These are phyloP conservation scores for Thymelicus lineola DNA, from an alignment of 2,888 invertebrate species.

Conservation along the genomic window DNA sequence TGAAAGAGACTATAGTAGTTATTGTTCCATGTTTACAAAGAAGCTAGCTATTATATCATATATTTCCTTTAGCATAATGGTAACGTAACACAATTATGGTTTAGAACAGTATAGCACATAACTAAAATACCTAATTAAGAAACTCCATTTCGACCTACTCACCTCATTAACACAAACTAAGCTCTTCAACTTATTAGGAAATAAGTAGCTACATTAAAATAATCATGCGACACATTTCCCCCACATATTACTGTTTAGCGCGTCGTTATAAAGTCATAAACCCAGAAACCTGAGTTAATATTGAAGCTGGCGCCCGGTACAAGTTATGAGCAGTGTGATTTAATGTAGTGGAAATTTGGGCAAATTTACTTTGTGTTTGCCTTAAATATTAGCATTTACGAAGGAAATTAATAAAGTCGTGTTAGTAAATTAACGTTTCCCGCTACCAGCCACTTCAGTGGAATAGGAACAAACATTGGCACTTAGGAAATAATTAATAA, in stretches of 20 bases:
- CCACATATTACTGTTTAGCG: slow-evolving; percentile 70
- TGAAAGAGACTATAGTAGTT: neutral
- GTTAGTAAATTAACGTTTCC: slow-evolving; percentile 2
- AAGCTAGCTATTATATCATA: too few relatives aligned
- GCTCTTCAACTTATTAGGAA: slow-evolving; percentile 31
- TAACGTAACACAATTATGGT: too few relatives aligned
- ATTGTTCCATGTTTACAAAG: too few relatives aligned
- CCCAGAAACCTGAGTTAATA: slow-evolving; percentile 68
- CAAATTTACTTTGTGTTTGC: slow-evolving; percentile 16
- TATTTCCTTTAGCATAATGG: too few relatives aligned
- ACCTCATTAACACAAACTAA: slow-evolving; percentile 18
- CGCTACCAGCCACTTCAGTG: neutral
- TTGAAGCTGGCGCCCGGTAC: slow-evolving; percentile 51
- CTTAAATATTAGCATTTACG: slow-evolving; percentile 16
- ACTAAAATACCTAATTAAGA: neutral
- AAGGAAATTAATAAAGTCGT: slow-evolving; percentile 22
- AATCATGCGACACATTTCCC: slow-evolving; percentile 50
- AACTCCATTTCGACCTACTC: neutral
- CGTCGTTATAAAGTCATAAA: slow-evolving; percentile 80
- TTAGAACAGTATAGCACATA: too few relatives aligned
- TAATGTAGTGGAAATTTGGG: slow-evolving; percentile 16
- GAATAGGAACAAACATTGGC: slow-evolving; percentile 1
- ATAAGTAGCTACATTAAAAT: slow-evolving; percentile 44
- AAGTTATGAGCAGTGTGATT: slow-evolving; percentile 44
- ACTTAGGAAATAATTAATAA: neutral